Percentiles rank a stretch among this genome's conserved stretches.
phyloP scores from a whole-genome alignment of 1,140 invertebrate genomes.

The Aphis craccivora region DNA sequence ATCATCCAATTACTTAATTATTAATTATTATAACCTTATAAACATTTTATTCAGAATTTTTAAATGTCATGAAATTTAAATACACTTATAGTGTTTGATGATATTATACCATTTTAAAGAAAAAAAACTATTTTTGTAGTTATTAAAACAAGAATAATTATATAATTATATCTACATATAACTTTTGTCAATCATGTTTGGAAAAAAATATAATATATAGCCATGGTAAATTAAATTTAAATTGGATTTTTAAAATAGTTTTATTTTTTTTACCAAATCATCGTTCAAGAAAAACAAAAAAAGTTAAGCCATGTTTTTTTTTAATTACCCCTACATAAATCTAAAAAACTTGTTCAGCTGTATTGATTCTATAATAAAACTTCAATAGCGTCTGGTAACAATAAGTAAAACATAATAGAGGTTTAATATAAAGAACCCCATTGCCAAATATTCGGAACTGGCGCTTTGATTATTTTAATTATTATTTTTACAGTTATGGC shows the following conservation, averaged over 20 bases:
- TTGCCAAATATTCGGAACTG: background rate
- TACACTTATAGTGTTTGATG: background rate
- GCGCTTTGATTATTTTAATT: background rate
- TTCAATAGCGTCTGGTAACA: background rate
- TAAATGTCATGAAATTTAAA: too few species aligned
- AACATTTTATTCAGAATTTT: too few species aligned
- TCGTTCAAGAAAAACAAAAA: background rate
- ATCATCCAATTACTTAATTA: too few species aligned
- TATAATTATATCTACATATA: background rate
- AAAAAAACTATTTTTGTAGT: background rate
- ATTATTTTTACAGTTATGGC: slow-evolving; percentile 11
- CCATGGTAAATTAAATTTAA: background rate
- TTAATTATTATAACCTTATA: too few species aligned
- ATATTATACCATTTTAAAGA: background rate
- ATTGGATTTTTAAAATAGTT: background rate
- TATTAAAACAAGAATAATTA: background rate
- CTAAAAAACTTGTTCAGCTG: slow-evolving; percentile 1
- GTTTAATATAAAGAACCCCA: background rate
- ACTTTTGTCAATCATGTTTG: background rate
- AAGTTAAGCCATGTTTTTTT: background rate
- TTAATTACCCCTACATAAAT: background rate
- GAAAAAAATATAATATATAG: background rate
- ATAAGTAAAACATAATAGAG: background rate
- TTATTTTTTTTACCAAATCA: background rate
- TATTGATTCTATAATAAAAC: background rate